Conservation (phyloP, 2,113 vertebrate genomes). For the Acrocephalus arundinaceus region DNA sequence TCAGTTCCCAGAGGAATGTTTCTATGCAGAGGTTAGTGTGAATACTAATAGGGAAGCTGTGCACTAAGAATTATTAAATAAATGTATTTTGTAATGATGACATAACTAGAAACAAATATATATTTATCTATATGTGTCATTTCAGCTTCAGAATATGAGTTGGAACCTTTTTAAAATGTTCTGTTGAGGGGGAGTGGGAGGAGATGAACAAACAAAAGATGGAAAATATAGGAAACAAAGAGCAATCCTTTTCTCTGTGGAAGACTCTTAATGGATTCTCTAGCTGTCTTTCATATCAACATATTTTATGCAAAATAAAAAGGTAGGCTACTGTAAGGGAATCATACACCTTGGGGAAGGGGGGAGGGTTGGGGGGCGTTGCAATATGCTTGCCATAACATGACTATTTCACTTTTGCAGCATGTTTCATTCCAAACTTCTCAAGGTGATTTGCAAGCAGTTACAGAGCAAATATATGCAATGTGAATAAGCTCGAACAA, state of each 20-base stretch:
- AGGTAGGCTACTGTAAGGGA: neutral
- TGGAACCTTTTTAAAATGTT: neutral
- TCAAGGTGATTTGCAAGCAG: neutral
- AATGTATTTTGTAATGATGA: neutral
- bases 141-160: neutral
- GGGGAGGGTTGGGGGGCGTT: rapidly evolving
- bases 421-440: neutral
- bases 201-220: neutral
- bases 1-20: neutral
- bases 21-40: neutral
- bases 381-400: neutral
- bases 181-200: too few species aligned
- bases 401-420: neutral
- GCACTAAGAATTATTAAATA: neutral
- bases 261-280: neutral
- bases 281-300: neutral
- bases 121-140: neutral
- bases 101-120: neutral
- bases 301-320: neutral
- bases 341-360: neutral
- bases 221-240: neutral
- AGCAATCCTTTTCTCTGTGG: neutral
- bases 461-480: neutral
- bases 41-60: neutral
- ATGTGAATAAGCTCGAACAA: neutral